Conservation (phyloP, 2,797 vertebrate species). For the Chelonia mydas region DNA sequence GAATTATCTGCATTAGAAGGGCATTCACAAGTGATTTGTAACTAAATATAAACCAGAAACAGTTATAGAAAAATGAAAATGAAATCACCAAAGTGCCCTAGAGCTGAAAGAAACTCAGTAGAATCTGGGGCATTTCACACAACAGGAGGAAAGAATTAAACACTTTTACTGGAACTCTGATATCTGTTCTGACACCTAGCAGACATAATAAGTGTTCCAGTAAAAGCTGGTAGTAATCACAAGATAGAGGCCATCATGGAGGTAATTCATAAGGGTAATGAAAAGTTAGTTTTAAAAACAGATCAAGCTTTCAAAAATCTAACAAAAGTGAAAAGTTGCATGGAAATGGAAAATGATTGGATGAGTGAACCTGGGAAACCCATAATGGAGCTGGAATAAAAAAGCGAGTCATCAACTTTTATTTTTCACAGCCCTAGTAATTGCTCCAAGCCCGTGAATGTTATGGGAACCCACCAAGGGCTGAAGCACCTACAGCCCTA, state of each 20-base stretch:
- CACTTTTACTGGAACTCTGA: neutral
- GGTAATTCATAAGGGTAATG: neutral
- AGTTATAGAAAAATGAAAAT: neutral
- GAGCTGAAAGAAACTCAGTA: neutral
- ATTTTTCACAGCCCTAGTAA: constrained; percentile 14
- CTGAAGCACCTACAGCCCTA: neutral
- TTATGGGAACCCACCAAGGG: rapidly evolving
- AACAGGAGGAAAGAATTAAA: neutral
- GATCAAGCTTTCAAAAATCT: neutral
- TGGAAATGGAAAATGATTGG: neutral
- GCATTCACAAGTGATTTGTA: neutral
- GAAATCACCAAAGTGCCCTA: neutral
- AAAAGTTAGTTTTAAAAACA: neutral
- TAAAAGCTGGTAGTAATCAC: neutral
- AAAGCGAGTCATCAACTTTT: neutral
- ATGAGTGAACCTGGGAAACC: neutral
- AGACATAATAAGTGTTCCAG: neutral
- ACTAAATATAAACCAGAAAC: neutral
- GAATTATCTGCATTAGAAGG: neutral
- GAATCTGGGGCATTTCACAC: neutral
- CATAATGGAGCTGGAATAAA: neutral
- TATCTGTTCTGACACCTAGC: neutral
- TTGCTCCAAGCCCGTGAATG: neutral
- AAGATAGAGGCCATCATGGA: neutral
- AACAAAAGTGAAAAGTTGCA: neutral